Evolutionary conservation across 2,797 vertebrate species (phyloP).

Genomic region (Lutjanus argentimaculatus): DNA sequence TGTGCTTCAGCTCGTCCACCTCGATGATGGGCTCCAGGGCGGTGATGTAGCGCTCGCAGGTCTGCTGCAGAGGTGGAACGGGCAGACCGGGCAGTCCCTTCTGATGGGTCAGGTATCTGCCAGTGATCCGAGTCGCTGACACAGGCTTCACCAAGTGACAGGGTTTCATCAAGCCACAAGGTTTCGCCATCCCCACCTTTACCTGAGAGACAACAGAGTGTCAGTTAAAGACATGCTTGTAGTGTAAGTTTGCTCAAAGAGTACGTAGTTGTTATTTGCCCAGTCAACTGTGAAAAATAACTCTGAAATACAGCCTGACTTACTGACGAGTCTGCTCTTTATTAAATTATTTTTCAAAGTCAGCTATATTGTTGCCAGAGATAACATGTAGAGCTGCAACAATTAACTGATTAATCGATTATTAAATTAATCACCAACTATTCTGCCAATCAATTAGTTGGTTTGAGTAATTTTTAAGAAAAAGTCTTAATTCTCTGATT

Average conservation of each 20-base stretch:
- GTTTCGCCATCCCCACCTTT: conserved; percentile 82
- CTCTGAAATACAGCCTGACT: not conserved
- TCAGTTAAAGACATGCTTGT: not conserved
- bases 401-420: no score
- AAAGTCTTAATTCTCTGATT: no score
- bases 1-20: conserved; percentile 89
- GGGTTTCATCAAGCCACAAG: conserved; percentile 78
- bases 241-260: not conserved
- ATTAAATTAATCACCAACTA: no score
- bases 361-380: not conserved
- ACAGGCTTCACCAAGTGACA: conserved; percentile 90
- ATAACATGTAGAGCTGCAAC: no score
- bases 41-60: conserved; percentile 91
- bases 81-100: conserved; percentile 89
- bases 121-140: conserved; percentile 81
- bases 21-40: conserved; percentile 92
- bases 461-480: no score
- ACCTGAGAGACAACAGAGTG: conserved; percentile 31
- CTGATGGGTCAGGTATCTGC: conserved; percentile 93
- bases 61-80: conserved; percentile 92
- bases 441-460: no score
- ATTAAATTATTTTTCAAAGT: not conserved
- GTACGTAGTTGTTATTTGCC: not conserved
- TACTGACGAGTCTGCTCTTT: not conserved
- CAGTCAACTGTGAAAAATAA: not conserved